Evolutionary conservation across 1,140 invertebrate species (phyloP).

Genomic region (Cotesia typhae): DNA sequence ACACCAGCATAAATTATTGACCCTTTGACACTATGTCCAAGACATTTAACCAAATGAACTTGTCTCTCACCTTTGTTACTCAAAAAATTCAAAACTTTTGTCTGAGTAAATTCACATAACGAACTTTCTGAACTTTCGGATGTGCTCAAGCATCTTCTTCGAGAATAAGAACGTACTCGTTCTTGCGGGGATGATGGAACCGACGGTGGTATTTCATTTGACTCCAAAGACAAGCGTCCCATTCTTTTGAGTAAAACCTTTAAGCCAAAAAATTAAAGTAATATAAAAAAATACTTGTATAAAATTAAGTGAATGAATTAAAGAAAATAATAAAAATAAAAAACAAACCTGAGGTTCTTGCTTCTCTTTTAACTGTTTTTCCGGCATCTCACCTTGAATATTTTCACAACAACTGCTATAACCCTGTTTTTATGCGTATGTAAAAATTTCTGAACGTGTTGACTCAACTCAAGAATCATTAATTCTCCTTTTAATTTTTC

Average conservation of each 20-base stretch:
- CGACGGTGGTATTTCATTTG: constrained; percentile 48
- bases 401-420: constrained; percentile 81
- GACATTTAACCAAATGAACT: constrained; percentile 67
- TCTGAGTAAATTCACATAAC: constrained; percentile 67
- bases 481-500: constrained; percentile 73
- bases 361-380: constrained; percentile 71
- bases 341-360: constrained; percentile 64
- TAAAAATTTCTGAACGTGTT: constrained; percentile 76
- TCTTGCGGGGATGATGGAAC: constrained; percentile 58
- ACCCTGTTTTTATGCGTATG: constrained; percentile 77
- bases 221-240: constrained; percentile 45
- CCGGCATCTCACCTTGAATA: constrained; percentile 69
- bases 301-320: too few species aligned
- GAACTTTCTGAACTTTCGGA: constrained; percentile 60
- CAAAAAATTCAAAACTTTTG: constrained; percentile 67
- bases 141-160: constrained; percentile 54
- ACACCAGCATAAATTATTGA: constrained; percentile 77
- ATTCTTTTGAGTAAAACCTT: constrained; percentile 46
- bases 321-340: too few species aligned
- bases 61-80: constrained; percentile 66
- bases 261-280: too few species aligned
- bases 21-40: constrained; percentile 73
- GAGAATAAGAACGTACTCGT: constrained; percentile 48
- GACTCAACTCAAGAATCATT: constrained; percentile 79
- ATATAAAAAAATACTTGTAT: too few species aligned